phyloP scores from a whole-genome alignment of 2,113 vertebrate species.

The Anarrhichthys ocellatus region DNA sequence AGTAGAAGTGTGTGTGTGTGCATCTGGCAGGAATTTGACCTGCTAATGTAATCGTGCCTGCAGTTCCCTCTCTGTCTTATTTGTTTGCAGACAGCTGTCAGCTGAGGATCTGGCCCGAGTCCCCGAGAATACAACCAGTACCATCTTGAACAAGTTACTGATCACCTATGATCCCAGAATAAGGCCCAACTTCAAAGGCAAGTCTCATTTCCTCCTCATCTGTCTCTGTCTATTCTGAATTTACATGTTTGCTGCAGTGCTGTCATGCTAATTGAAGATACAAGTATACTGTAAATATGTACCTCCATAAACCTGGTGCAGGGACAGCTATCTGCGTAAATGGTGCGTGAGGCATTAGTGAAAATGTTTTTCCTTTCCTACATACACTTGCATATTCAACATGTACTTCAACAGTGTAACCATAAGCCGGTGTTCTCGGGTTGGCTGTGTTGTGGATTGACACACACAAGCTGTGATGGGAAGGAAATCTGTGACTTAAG shows the following conservation, averaged over 20 bases:
- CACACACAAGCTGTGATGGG: background rate
- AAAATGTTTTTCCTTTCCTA: background rate
- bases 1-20: conserved; percentile 34
- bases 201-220: conserved; percentile 63
- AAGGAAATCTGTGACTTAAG: background rate
- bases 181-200: conserved; percentile 99
- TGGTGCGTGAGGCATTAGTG: background rate
- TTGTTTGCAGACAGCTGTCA: conserved; percentile 89
- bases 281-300: background rate
- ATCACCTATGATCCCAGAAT: conserved; percentile 96
- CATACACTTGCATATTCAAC: background rate
- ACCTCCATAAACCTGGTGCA: conserved; percentile 5
- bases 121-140: conserved; percentile 95
- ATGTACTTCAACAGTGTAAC: background rate
- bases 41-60: conserved; percentile 56
- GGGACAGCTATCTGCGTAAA: background rate
- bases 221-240: conserved; percentile 50
- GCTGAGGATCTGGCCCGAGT: conserved; percentile 94
- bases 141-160: conserved; percentile 95
- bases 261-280: conserved; percentile 58
- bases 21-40: conserved; percentile 69
- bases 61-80: conserved; percentile 45
- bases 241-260: conserved; percentile 36
- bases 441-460: background rate
- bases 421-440: background rate